phyloP scores from a whole-genome alignment of 2,113 vertebrate species.

The Heliornis fulica region DNA sequence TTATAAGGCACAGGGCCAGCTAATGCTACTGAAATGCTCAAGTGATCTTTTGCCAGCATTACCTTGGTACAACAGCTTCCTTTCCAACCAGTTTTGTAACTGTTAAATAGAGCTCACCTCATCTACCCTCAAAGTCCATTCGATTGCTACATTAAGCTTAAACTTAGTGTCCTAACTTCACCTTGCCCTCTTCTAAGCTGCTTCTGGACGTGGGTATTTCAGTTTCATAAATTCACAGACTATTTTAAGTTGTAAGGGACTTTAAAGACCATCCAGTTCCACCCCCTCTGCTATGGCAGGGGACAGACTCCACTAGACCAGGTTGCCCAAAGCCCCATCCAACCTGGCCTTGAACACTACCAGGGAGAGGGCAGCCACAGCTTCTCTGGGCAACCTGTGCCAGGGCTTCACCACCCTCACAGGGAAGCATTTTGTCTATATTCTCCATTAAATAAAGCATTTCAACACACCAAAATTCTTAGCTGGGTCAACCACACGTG shows the following conservation, averaged over 20 bases:
- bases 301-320: no score
- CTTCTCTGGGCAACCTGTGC: no score
- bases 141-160: background rate
- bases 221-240: background rate
- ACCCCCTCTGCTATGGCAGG: no score
- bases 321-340: no score
- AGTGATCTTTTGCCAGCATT: background rate
- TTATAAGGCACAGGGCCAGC: background rate
- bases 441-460: background rate
- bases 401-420: no score
- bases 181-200: background rate
- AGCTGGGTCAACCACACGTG: background rate
- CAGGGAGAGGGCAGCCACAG: no score
- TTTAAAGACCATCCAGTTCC: no score
- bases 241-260: no score
- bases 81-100: background rate
- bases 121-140: background rate
- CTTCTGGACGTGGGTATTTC: background rate
- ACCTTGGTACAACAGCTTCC: background rate
- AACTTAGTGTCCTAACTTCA: background rate
- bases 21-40: background rate
- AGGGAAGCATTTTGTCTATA: background rate
- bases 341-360: no score
- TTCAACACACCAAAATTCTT: background rate
- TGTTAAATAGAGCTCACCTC: background rate